These are phyloP conservation scores for Aphrophora alni DNA, from an alignment of 2,888 invertebrate genomes.

Conservation along the genomic window DNA sequence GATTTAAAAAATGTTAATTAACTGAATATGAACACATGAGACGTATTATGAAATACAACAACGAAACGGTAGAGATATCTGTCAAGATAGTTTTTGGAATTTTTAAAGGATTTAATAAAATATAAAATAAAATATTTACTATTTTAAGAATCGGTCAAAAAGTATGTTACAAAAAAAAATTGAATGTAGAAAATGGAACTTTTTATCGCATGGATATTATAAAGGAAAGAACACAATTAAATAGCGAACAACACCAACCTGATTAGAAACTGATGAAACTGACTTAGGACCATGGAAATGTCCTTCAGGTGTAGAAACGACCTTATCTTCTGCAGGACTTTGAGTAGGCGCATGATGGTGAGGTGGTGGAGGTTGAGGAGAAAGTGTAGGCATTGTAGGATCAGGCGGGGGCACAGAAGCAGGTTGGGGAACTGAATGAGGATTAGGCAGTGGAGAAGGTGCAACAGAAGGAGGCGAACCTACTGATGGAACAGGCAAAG, in stretches of 20 bases:
- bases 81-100: no score
- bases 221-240: no score
- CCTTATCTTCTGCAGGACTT: conserved; percentile 52
- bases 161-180: no score
- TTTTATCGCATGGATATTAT: no score
- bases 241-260: conserved; percentile 51
- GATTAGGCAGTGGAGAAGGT: conserved; percentile 73
- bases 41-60: no score
- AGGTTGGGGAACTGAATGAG: conserved; percentile 70
- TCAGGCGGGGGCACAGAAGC: conserved; percentile 71
- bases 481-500: conserved; percentile 62
- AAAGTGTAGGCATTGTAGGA: conserved; percentile 73
- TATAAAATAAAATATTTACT: no score
- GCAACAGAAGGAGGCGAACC: conserved; percentile 70
- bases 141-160: no score
- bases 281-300: conserved; percentile 57
- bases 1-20: no score
- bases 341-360: conserved; percentile 38
- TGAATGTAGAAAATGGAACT: no score
- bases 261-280: conserved; percentile 57
- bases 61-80: no score
- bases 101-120: no score
- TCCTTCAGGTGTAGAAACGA: conserved; percentile 54
- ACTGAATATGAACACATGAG: no score
- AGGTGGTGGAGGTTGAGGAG: conserved; percentile 69